Evolutionary conservation across 1,140 invertebrate species (phyloP).

Genomic region (Neodiprion fabricii): DNA sequence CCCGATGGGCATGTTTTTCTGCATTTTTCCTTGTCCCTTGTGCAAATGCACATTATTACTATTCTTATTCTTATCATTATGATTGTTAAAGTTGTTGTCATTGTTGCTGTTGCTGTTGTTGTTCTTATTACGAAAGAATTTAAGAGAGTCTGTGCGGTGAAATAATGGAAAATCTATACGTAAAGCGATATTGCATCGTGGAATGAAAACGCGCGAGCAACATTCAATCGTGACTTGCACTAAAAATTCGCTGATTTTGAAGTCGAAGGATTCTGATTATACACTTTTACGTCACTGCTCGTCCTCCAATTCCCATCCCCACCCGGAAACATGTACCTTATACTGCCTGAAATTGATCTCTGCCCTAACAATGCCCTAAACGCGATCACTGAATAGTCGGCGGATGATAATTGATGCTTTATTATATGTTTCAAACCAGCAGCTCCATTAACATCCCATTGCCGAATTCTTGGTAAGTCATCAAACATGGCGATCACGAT

Average conservation of each 20-base stretch:
- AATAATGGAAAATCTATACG: too few relatives aligned
- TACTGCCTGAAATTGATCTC: background rate
- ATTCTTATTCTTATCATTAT: too few relatives aligned
- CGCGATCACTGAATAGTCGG: background rate
- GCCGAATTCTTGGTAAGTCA: background rate
- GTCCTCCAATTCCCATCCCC: background rate
- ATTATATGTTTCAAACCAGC: conserved; percentile 6
- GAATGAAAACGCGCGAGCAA: too few relatives aligned
- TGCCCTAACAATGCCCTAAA: background rate
- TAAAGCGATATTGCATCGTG: too few relatives aligned
- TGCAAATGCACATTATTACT: too few relatives aligned
- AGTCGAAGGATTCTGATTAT: background rate
- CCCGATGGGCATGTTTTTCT: too few relatives aligned
- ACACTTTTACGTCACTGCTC: background rate
- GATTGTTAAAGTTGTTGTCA: too few relatives aligned
- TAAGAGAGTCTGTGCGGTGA: too few relatives aligned
- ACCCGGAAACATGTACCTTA: background rate
- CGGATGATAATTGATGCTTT: conserved; percentile 14
- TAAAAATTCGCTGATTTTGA: background rate
- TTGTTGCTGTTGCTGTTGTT: too few relatives aligned
- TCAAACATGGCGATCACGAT: background rate
- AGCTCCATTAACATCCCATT: background rate
- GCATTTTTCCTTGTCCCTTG: too few relatives aligned
- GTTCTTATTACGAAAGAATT: too few relatives aligned
- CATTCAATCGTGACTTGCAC: background rate